Conservation (phyloP, 2,797 vertebrate genomes). For the Acanthopagrus latus region DNA sequence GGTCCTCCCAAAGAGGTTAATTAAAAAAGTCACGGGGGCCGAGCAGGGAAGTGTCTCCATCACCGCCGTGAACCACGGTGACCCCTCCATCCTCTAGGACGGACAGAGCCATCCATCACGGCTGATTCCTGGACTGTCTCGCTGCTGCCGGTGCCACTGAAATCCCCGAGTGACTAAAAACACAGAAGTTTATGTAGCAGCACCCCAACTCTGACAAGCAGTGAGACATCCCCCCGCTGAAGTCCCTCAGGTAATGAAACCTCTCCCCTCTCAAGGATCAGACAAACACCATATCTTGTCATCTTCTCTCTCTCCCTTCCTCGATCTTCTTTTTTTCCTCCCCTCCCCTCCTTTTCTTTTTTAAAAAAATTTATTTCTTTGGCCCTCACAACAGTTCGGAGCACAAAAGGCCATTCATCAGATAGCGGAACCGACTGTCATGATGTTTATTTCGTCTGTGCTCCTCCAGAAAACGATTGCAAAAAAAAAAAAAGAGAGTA, state of each 20-base stretch:
- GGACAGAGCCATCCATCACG: constrained; percentile 72
- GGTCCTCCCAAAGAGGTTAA: constrained; percentile 78
- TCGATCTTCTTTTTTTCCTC: constrained; percentile 16
- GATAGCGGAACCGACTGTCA: constrained; percentile 40
- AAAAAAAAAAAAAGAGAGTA: constrained; percentile 14
- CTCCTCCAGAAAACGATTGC: constrained; percentile 32
- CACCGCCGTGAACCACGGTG: constrained; percentile 54
- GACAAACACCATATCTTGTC: constrained; percentile 68
- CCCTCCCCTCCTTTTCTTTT: not conserved
- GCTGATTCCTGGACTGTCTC: constrained; percentile 57
- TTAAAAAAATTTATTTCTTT: too few species aligned
- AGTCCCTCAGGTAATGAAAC: constrained; percentile 74
- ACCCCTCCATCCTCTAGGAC: constrained; percentile 66
- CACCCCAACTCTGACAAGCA: constrained; percentile 63
- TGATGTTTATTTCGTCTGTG: constrained; percentile 39
- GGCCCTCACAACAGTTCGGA: constrained; percentile 49
- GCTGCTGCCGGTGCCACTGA: constrained; percentile 49
- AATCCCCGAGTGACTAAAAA: constrained; percentile 66
- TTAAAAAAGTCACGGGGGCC: constrained; percentile 71
- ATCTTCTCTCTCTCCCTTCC: constrained; percentile 52
- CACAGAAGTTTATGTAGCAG: constrained; percentile 54
- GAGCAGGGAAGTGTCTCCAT: constrained; percentile 74
- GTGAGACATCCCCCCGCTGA: constrained; percentile 42
- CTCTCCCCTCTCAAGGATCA: constrained; percentile 64
- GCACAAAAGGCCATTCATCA: constrained; percentile 54